Evolutionary conservation across 2,888 invertebrate species (phyloP).

Genomic region (Dolichopus griseipennis): DNA sequence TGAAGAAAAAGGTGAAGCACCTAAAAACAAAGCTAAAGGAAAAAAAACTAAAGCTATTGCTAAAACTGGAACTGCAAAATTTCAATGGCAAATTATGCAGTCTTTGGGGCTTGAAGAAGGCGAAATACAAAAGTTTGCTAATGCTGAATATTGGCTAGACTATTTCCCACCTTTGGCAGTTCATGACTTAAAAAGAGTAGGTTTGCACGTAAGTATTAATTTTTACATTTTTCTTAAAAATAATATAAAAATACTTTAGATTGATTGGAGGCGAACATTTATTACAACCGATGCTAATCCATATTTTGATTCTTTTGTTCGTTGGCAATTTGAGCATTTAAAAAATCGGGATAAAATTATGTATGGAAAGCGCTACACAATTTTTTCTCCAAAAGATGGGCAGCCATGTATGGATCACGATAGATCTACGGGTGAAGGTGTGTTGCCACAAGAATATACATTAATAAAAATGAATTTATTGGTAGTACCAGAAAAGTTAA

Average conservation of each 20-base stretch:
- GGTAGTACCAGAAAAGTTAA: constrained; percentile 48
- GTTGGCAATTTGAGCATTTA: constrained; percentile 89
- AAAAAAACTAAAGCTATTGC: constrained; percentile 95
- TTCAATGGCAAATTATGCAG: constrained; percentile 99
- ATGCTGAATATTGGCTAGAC: constrained; percentile 87
- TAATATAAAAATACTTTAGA: constrained; percentile 46
- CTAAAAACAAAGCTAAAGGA: constrained; percentile 82
- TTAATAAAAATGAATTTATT: constrained; percentile 84
- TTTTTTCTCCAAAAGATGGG: constrained; percentile 90
- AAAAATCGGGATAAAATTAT: constrained; percentile 81
- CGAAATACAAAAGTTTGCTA: constrained; percentile 88
- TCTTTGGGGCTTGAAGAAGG: constrained; percentile 80
- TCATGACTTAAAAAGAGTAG: constrained; percentile 78
- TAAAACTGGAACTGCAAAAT: constrained; percentile 80
- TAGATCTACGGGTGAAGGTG: constrained; percentile 89
- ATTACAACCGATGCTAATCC: constrained; percentile 97
- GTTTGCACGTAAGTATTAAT: constrained; percentile 64
- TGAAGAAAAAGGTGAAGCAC: constrained; percentile 52
- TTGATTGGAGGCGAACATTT: constrained; percentile 97
- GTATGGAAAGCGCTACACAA: constrained; percentile 94
- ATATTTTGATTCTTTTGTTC: constrained; percentile 93
- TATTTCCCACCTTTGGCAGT: constrained; percentile 92
- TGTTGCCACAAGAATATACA: constrained; percentile 97
- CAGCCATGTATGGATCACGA: constrained; percentile 99
- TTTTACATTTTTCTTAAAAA: neutral